phyloP scores from a whole-genome alignment of 2,797 vertebrate genomes.

The Myripristis jacobus region DNA sequence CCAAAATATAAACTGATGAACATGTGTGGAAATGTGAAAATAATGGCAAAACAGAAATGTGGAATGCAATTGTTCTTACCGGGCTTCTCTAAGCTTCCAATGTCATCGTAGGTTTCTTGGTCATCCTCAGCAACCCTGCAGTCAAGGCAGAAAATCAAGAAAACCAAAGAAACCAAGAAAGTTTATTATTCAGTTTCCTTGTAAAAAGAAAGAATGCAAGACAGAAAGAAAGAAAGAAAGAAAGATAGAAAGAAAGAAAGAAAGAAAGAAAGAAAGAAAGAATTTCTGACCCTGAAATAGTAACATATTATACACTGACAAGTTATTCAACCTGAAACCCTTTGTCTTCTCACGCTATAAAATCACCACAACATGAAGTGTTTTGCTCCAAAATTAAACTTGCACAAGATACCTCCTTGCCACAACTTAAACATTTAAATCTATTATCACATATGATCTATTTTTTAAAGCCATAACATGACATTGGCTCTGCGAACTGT shows the following conservation, averaged over 20 bases:
- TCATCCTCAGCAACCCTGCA: slow-evolving; percentile 59
- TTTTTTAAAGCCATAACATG: neutral
- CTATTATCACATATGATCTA: too few relatives aligned
- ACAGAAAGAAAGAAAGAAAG: neutral
- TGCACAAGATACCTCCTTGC: too few relatives aligned
- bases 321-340: too few relatives aligned
- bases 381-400: too few relatives aligned
- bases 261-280: neutral
- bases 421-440: too few relatives aligned
- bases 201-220: neutral
- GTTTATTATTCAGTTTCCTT: too few relatives aligned
- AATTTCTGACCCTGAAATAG: neutral
- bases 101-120: slow-evolving; percentile 73
- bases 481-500: neutral
- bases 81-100: slow-evolving; percentile 63
- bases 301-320: too few relatives aligned
- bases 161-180: neutral
- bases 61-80: slow-evolving; percentile 45
- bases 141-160: slow-evolving; percentile 1
- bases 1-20: too few relatives aligned
- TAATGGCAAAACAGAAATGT: too few relatives aligned
- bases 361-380: too few relatives aligned
- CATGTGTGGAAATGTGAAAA: neutral
- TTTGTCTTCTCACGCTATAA: too few relatives aligned
- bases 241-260: neutral